These are phyloP conservation scores for Pseudonaja textilis DNA, from an alignment of 2,113 vertebrate species.

Conservation along the genomic window DNA sequence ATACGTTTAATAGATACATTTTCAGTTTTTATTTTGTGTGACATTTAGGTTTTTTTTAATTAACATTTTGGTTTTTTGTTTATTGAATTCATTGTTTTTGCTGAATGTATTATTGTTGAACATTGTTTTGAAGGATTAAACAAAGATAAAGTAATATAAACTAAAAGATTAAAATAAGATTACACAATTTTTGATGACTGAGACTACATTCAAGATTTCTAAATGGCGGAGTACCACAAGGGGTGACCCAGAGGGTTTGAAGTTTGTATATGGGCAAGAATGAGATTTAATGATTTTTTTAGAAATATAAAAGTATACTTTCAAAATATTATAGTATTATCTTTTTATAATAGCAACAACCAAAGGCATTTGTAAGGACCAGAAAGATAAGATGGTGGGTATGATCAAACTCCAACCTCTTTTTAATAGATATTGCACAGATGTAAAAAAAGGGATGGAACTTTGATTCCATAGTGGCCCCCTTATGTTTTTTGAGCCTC, in stretches of 20 bases:
- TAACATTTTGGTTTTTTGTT: neutral
- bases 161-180: neutral
- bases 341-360: neutral
- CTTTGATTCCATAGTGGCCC: neutral
- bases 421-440: neutral
- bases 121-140: neutral
- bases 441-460: neutral
- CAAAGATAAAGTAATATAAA: neutral
- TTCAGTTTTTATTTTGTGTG: neutral
- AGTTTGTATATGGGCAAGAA: neutral
- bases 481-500: neutral
- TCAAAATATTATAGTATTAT: neutral
- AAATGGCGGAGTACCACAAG: neutral
- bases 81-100: neutral
- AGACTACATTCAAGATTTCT: neutral
- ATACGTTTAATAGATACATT: neutral
- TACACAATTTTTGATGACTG: neutral
- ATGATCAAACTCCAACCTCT: neutral
- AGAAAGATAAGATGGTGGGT: neutral
- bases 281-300: neutral
- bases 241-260: neutral
- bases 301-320: neutral
- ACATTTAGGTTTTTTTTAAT: neutral
- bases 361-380: neutral
- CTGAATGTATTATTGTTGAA: neutral